Conservation (phyloP, 2,888 invertebrate genomes). For the Scelioninae gen. 1 region DNA sequence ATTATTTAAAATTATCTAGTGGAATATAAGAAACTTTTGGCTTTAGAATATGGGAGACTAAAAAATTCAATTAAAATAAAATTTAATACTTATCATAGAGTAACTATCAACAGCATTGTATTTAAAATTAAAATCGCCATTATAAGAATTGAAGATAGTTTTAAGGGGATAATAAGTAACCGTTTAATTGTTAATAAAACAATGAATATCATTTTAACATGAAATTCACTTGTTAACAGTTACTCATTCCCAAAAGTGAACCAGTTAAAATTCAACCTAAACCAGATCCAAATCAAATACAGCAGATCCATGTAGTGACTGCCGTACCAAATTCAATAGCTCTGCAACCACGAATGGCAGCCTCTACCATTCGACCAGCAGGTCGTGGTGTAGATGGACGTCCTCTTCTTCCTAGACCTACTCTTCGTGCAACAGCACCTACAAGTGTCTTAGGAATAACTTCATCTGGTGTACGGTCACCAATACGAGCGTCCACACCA, state of each 20-base stretch:
- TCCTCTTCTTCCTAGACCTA: slow-evolving; percentile 79
- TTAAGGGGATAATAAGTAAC: neutral
- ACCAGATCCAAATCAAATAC: slow-evolving; percentile 81
- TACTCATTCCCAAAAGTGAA: slow-evolving; percentile 77
- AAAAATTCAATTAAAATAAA: too few relatives aligned
- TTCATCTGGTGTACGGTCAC: slow-evolving; percentile 75
- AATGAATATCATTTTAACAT: neutral
- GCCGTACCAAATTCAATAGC: slow-evolving; percentile 79
- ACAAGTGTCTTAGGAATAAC: slow-evolving; percentile 56
- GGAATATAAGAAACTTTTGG: too few relatives aligned
- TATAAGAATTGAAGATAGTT: neutral
- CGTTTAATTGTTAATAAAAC: neutral
- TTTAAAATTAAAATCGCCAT: too few relatives aligned
- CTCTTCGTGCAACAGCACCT: slow-evolving; percentile 77
- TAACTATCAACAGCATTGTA: too few relatives aligned
- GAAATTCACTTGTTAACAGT: slow-evolving; percentile 30
- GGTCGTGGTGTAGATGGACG: slow-evolving; percentile 77
- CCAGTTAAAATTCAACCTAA: slow-evolving; percentile 83
- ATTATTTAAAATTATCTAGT: too few relatives aligned
- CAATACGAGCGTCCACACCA: slow-evolving; percentile 75
- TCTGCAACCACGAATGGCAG: slow-evolving; percentile 78
- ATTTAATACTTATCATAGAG: too few relatives aligned
- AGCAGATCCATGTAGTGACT: slow-evolving; percentile 82
- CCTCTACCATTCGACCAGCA: slow-evolving; percentile 74
- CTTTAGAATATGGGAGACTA: too few relatives aligned